These are phyloP conservation scores for Tapirus indicus DNA, from an alignment of 2,797 vertebrate species.

Conservation along the genomic window DNA sequence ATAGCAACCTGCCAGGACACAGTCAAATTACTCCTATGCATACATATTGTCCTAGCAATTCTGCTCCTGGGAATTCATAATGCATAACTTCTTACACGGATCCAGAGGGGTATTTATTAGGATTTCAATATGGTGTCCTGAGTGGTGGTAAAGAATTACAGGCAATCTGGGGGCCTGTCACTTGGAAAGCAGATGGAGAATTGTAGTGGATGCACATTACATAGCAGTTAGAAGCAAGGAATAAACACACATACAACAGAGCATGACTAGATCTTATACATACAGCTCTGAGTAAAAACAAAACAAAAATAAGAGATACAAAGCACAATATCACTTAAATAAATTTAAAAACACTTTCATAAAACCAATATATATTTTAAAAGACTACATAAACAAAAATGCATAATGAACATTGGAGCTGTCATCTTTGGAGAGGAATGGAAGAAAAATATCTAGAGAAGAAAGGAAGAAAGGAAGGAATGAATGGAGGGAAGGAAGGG, in stretches of 20 bases:
- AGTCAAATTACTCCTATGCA: too few species aligned
- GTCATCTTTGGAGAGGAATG: not conserved
- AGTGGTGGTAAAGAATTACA: not conserved
- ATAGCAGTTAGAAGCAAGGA: not conserved
- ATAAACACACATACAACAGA: not conserved
- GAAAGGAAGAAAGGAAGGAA: not conserved
- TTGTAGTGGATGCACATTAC: not conserved
- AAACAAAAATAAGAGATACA: not conserved
- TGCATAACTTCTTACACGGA: not conserved
- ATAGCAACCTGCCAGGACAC: not conserved
- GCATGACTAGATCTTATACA: not conserved
- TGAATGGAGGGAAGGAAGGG: not conserved
- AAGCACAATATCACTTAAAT: not conserved
- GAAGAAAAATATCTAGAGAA: not conserved
- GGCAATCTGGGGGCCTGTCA: not conserved
- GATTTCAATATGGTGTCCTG: not conserved
- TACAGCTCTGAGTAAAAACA: not conserved
- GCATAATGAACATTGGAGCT: not conserved
- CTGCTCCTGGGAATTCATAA: not conserved
- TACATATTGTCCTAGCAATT: not conserved
- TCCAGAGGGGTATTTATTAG: not conserved
- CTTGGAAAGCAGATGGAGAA: not conserved
- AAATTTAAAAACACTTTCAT: not conserved
- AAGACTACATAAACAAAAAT: not conserved
- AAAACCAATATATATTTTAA: not conserved